Evolutionary conservation across 1,140 invertebrate genomes (phyloP).

Genomic region (Eupeodes corollae): DNA sequence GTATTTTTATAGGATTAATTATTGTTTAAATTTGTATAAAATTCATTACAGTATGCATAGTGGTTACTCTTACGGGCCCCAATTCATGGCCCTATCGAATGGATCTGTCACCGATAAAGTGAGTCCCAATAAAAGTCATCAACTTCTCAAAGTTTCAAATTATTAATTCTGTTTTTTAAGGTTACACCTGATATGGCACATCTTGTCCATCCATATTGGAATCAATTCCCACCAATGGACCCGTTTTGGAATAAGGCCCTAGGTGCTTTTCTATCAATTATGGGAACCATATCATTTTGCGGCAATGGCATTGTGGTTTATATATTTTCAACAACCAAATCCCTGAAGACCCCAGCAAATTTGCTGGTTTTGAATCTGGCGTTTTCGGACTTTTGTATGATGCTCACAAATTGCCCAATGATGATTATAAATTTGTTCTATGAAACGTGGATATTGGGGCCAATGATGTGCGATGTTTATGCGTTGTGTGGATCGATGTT

Average conservation of each 20-base stretch:
- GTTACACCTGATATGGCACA: constrained; percentile 61
- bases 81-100: constrained; percentile 33
- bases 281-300: constrained; percentile 37
- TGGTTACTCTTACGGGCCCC: constrained; percentile 23
- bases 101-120: constrained; percentile 33
- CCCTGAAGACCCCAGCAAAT: constrained; percentile 46
- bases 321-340: constrained; percentile 49
- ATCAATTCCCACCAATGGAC: constrained; percentile 65
- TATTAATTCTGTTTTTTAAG: constrained; percentile 36
- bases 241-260: constrained; percentile 50
- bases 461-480: constrained; percentile 72
- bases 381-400: constrained; percentile 68
- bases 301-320: constrained; percentile 54
- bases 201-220: constrained; percentile 60
- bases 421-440: constrained; percentile 80
- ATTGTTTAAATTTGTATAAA: too few relatives aligned
- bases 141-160: neutral
- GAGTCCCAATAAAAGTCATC: neutral
- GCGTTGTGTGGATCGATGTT: constrained; percentile 68
- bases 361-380: constrained; percentile 48
- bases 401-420: constrained; percentile 67
- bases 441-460: constrained; percentile 76
- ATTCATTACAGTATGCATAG: too few relatives aligned
- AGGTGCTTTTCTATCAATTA: constrained; percentile 28
- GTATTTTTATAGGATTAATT: too few relatives aligned